Evolutionary conservation across 2,888 invertebrate species (phyloP), one percentile per base, ranked within the genome.

Genomic region (Exocentrus adspersus): DNA sequence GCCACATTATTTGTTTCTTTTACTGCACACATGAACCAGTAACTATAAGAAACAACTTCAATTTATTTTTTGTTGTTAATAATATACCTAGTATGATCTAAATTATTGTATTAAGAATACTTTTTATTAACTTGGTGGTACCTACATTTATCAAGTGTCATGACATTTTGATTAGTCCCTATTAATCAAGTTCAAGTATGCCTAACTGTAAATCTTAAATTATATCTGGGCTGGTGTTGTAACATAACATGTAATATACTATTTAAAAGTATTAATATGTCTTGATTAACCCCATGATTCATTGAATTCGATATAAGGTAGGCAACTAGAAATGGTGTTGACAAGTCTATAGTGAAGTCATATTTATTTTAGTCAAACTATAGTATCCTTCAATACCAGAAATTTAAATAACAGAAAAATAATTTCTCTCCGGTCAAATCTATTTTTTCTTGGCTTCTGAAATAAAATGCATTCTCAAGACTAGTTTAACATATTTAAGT

Each of bases 301-400:
- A 53, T 37, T 46, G 16, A 51, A 43, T 51, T 41, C 19, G 16
- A 50, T 52, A 20, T 16, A 12, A 24, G 16, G 20, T 43, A 62
- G 42, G 42, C 28, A 58, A 45, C 10, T 48, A 46, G 48, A 28
- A 57, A 10, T 67, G 48, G 61, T 65, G 53, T 67, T 65, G 64
- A 64, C 63, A 70, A 68, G 59, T 59, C 28, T 62, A 37, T 51
- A 62, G 63, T 70, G 70, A 70, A 68, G 68, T 70, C 70, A 70
- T 68, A 53, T 63, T 68, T 70, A 70, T 70, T 70, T 68, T 65
- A 24, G 64, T 63, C 17, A 43, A 58, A 62, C 63, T 62, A 46
- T 58, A 51, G 46, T 16, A 28, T 54, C 54, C 43, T 21, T 54
- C 21, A 10, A n/a, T 24, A 54, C 9, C 21, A 14, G 21, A 42